Percentiles rank a stretch among this genome's conserved stretches.
Evolutionary conservation across 2,797 vertebrate species (phyloP).

Genomic region (Oryzias sinensis): DNA sequence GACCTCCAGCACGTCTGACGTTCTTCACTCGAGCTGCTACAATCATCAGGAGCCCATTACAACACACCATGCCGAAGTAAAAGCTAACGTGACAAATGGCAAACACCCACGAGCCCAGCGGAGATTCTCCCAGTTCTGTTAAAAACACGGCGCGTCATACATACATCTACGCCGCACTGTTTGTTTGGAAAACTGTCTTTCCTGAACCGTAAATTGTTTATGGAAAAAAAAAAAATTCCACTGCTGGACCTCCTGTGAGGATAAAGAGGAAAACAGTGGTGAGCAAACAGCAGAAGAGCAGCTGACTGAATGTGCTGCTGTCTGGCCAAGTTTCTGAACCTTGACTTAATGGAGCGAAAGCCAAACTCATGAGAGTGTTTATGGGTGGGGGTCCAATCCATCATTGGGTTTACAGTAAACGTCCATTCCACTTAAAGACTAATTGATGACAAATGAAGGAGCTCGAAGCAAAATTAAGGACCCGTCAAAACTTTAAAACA

Average conservation of each 20-base stretch:
- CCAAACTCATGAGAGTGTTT: slow-evolving; percentile 29
- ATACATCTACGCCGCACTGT: slow-evolving; percentile 4
- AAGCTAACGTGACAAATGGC: slow-evolving; percentile 23
- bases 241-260: slow-evolving; percentile 56
- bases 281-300: slow-evolving; percentile 16
- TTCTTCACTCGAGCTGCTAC: neutral
- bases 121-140: slow-evolving; percentile 38
- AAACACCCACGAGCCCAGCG: slow-evolving; percentile 7
- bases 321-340: slow-evolving; percentile 36
- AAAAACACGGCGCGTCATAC: slow-evolving; percentile 15
- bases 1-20: slow-evolving; percentile 13
- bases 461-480: slow-evolving; percentile 13
- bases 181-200: slow-evolving; percentile 21
- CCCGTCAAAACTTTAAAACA: no score
- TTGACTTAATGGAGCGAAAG: slow-evolving; percentile 32
- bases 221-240: slow-evolving; percentile 48
- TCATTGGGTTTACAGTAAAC: slow-evolving; percentile 30
- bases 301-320: slow-evolving; percentile 58
- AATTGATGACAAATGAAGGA: neutral
- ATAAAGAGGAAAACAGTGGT: slow-evolving; percentile 25
- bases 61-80: neutral
- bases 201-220: slow-evolving; percentile 18
- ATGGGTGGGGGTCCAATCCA: neutral
- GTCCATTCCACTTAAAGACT: slow-evolving; percentile 4
- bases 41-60: slow-evolving; percentile 8